Conservation (phyloP, 2,113 vertebrate species). For the Paradoxurus hermaphroditus region DNA sequence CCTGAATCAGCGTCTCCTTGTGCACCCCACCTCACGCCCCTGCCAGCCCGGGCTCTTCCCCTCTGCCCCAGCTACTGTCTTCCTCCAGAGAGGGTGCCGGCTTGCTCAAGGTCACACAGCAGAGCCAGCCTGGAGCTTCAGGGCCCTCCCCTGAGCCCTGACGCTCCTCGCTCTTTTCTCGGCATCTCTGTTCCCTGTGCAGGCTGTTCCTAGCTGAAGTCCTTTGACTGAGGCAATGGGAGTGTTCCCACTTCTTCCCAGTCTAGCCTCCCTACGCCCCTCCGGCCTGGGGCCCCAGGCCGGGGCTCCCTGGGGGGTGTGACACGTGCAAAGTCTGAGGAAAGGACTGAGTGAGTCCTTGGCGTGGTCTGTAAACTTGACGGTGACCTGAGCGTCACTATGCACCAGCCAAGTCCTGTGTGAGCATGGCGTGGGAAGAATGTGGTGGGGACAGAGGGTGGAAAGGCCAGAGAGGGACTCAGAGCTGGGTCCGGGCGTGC, state of each 20-base stretch:
- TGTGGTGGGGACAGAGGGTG: not conserved
- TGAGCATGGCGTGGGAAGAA: not conserved
- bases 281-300: not conserved
- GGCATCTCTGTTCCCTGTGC: not conserved
- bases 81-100: slow-evolving; percentile 7
- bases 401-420: not conserved
- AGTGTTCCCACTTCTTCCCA: not conserved
- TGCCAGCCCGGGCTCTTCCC: slow-evolving; percentile 21
- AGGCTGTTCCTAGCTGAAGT: not conserved
- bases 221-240: not conserved
- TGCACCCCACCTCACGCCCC: slow-evolving; percentile 73
- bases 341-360: not conserved
- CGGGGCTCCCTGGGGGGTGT: too few species aligned
- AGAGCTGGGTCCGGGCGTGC: too few species aligned
- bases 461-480: not conserved
- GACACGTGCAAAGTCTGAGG: not conserved
- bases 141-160: not conserved
- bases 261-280: not conserved
- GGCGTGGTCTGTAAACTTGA: not conserved
- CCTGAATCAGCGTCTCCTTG: slow-evolving; percentile 82
- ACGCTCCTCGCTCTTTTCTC: not conserved
- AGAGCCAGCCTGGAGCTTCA: not conserved
- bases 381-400: not conserved
- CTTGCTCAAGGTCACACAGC: slow-evolving; percentile 26
- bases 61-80: not conserved